phyloP scores from a whole-genome alignment of 1,140 invertebrate genomes.

The Theocolax elegans region DNA sequence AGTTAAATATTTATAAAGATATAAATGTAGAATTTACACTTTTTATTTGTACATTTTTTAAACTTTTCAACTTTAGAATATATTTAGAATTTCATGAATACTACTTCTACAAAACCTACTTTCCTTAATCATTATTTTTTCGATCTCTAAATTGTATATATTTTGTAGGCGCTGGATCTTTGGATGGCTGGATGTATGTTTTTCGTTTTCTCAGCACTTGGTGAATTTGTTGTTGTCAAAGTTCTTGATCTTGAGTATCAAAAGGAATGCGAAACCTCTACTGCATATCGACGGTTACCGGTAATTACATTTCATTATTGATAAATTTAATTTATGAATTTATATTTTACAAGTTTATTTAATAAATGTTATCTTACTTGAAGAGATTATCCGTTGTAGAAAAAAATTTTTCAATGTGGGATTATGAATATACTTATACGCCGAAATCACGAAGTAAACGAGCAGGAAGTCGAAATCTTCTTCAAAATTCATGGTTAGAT shows the following conservation, averaged over 20 bases:
- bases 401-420: slow-evolving; percentile 73
- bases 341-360: neutral
- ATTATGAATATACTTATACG: slow-evolving; percentile 61
- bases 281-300: slow-evolving; percentile 68
- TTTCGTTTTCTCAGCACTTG: slow-evolving; percentile 85
- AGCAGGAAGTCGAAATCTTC: slow-evolving; percentile 53
- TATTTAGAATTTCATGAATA: no score
- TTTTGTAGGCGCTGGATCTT: slow-evolving; percentile 78
- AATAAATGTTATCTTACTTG: slow-evolving; percentile 39
- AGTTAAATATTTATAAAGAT: no score
- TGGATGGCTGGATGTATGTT: slow-evolving; percentile 91
- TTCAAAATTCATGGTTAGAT: slow-evolving; percentile 59
- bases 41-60: no score
- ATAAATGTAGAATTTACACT: no score
- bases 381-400: slow-evolving; percentile 73
- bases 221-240: slow-evolving; percentile 88
- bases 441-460: slow-evolving; percentile 50
- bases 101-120: no score
- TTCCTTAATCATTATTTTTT: neutral
- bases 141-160: no score
- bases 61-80: no score
- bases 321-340: no score
- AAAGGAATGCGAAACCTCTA: slow-evolving; percentile 63
- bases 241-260: slow-evolving; percentile 80
- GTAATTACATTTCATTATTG: slow-evolving; percentile 65